Conservation (phyloP, 2,797 vertebrate genomes). For the Molossus molossus region DNA sequence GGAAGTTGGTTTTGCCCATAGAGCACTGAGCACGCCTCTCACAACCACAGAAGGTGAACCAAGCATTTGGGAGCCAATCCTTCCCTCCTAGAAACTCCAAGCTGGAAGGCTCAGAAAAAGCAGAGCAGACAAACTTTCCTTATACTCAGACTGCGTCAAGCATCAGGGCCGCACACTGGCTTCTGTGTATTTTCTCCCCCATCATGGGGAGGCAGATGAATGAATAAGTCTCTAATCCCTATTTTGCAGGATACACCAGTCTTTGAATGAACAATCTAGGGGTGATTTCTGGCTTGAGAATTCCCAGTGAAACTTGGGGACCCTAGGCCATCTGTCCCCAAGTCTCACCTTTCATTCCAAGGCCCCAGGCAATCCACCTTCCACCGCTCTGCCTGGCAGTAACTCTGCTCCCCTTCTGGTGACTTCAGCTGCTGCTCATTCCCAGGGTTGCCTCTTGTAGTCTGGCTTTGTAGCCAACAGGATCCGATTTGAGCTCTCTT, state of each 20-base stretch:
- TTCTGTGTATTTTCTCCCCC: background rate
- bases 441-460: background rate
- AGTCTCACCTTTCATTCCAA: background rate
- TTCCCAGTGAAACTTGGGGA: background rate
- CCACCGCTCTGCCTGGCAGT: background rate
- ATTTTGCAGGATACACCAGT: background rate
- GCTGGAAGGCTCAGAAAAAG: background rate
- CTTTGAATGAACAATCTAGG: background rate
- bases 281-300: background rate
- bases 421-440: background rate
- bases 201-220: background rate
- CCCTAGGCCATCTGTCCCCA: background rate
- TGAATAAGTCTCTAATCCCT: background rate
- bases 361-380: background rate
- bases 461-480: background rate
- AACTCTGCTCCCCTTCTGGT: background rate
- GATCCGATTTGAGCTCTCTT: background rate
- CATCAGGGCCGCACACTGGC: no score
- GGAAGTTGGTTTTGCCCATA: background rate
- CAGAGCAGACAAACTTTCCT: background rate
- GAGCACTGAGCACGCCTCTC: background rate
- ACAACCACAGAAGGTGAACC: slow-evolving; percentile 7
- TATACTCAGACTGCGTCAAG: background rate
- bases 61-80: background rate
- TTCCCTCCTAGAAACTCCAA: slow-evolving; percentile 36